Evolutionary conservation across 2,113 vertebrate genomes (phyloP).

Genomic region (Tenebrosternarchus preto): DNA sequence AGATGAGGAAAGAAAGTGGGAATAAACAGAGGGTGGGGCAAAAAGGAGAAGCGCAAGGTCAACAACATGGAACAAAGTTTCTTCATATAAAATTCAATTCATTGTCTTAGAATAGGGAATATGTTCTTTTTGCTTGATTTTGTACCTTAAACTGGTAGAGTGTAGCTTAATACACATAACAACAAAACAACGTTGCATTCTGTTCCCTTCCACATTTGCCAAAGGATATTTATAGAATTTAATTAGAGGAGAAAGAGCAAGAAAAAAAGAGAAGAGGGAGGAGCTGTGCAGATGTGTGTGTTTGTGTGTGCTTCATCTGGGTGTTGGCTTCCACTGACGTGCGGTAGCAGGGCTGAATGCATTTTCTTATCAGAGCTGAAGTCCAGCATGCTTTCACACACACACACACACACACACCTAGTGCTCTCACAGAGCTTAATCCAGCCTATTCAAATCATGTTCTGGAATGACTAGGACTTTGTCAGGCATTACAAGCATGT

Average conservation of each 20-base stretch:
- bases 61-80: not conserved
- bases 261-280: not conserved
- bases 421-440: slow-evolving; percentile 21
- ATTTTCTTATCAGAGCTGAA: slow-evolving; percentile 7
- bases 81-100: not conserved
- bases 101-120: not conserved
- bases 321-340: slow-evolving; percentile 32
- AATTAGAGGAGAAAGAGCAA: slow-evolving; percentile 6
- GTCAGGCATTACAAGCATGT: slow-evolving; percentile 3
- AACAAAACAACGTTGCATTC: not conserved
- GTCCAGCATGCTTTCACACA: too few species aligned
- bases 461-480: slow-evolving; percentile 8
- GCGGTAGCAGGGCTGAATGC: slow-evolving; percentile 1
- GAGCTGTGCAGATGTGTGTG: slow-evolving; percentile 18
- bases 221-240: slow-evolving; percentile 39
- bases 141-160: too few species aligned
- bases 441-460: slow-evolving; percentile 7
- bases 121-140: not conserved
- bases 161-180: not conserved
- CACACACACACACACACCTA: not conserved
- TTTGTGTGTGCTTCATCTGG: slow-evolving; percentile 27
- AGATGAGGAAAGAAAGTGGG: not conserved
- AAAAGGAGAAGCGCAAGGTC: too few species aligned
- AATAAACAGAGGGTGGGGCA: not conserved
- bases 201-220: not conserved